Evolutionary conservation across 1,140 invertebrate genomes (phyloP).

Genomic region (Zaprionus lachaisei): DNA sequence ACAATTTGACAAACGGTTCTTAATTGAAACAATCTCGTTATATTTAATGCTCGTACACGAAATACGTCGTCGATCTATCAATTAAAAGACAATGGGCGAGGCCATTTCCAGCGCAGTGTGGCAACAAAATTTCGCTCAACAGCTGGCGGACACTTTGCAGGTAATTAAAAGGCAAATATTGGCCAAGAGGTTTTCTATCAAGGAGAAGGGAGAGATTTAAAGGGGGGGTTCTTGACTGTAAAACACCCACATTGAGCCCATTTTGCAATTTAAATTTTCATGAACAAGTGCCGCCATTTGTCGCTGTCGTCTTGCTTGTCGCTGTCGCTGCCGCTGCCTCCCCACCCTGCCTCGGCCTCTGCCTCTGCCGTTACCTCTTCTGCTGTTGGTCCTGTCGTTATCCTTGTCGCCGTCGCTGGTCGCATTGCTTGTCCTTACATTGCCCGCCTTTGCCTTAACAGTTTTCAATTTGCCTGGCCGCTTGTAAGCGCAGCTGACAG

Average conservation of each 20-base stretch:
- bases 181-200: slow-evolving; percentile 41
- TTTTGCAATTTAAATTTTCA: slow-evolving; percentile 82
- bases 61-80: slow-evolving; percentile 32
- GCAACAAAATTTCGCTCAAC: slow-evolving; percentile 62
- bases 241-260: slow-evolving; percentile 65
- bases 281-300: slow-evolving; percentile 78
- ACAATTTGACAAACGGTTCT: too few relatives aligned
- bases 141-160: slow-evolving; percentile 68
- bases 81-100: slow-evolving; percentile 41
- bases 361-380: slow-evolving; percentile 24
- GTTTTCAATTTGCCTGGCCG: slow-evolving; percentile 75
- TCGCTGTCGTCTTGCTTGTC: slow-evolving; percentile 56
- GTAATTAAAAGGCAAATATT: slow-evolving; percentile 81
- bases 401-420: slow-evolving; percentile 19
- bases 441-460: slow-evolving; percentile 46
- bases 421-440: slow-evolving; percentile 18
- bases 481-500: slow-evolving; percentile 79
- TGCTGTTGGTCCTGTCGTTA: slow-evolving; percentile 5
- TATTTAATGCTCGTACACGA: slow-evolving; percentile 14
- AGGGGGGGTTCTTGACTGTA: slow-evolving; percentile 17
- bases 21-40: background rate
- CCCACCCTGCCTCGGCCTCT: slow-evolving; percentile 45
- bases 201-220: background rate
- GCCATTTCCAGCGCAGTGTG: slow-evolving; percentile 26
- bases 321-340: slow-evolving; percentile 43